phyloP scores from a whole-genome alignment of 2,888 invertebrate species.

The Xestia ashworthii region DNA sequence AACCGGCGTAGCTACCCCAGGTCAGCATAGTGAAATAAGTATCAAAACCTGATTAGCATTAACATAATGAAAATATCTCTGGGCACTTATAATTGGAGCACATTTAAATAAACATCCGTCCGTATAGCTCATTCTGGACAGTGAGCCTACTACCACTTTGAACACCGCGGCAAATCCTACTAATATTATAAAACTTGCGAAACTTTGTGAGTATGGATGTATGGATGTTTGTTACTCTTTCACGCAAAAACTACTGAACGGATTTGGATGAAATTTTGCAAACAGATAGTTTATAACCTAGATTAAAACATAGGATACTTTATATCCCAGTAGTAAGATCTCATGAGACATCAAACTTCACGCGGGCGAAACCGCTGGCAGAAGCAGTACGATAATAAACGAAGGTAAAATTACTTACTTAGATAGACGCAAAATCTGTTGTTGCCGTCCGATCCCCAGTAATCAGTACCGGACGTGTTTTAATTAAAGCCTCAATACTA shows the following conservation, averaged over 20 bases:
- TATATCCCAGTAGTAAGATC: too few species aligned
- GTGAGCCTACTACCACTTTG: neutral
- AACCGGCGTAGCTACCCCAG: neutral
- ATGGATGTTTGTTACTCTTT: too few species aligned
- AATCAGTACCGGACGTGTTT: conserved; percentile 2
- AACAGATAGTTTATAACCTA: too few species aligned
- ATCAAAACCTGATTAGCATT: neutral
- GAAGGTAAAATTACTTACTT: neutral
- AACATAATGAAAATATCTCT: neutral
- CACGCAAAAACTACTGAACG: too few species aligned
- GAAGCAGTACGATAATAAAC: neutral
- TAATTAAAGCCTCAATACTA: conserved; percentile 31
- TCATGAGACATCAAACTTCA: too few species aligned
- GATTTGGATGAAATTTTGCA: too few species aligned
- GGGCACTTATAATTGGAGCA: neutral
- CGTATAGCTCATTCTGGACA: neutral
- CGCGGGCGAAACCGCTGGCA: too few species aligned
- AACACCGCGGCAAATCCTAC: neutral
- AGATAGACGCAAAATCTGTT: neutral
- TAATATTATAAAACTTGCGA: too few species aligned
- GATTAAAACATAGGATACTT: too few species aligned
- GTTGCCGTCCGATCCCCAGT: neutral
- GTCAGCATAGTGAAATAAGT: neutral
- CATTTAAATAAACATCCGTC: neutral
- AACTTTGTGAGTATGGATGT: too few species aligned